A percentile compares a stretch with the other conserved stretches of the same genome.
phyloP scores from a whole-genome alignment of 2,797 vertebrate species.

The Dicrostonyx torquatus region DNA sequence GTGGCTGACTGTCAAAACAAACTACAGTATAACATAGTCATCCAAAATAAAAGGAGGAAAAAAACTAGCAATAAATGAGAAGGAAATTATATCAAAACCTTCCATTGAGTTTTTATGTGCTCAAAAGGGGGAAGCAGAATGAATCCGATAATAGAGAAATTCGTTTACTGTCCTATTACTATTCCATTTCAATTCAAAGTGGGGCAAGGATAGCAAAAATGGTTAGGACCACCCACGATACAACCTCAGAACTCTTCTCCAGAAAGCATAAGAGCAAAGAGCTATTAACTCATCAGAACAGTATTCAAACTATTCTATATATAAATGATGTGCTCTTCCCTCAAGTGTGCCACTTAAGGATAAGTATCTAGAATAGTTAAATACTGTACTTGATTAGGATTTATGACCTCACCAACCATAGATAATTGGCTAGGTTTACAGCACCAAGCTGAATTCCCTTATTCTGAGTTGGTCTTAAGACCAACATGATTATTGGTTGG shows the following conservation, averaged over 20 bases:
- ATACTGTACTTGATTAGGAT: neutral
- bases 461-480: neutral
- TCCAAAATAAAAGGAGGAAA: slow-evolving; percentile 58
- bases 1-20: slow-evolving; percentile 46
- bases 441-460: neutral
- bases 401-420: neutral
- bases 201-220: slow-evolving; percentile 18
- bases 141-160: slow-evolving; percentile 27
- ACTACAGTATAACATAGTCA: neutral
- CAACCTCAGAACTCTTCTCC: slow-evolving; percentile 10
- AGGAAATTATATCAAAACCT: slow-evolving; percentile 54
- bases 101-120: slow-evolving; percentile 17
- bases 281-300: slow-evolving; percentile 1
- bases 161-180: neutral
- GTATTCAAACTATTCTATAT: neutral
- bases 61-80: slow-evolving; percentile 53
- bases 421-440: neutral
- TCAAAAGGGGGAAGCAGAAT: slow-evolving; percentile 40
- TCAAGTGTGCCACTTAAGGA: slow-evolving; percentile 22
- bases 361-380: neutral
- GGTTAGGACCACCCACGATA: neutral
- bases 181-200: neutral
- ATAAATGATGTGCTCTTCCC: neutral
- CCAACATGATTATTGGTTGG: neutral
- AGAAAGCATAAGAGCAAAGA: neutral